Evolutionary conservation across 1,140 invertebrate genomes (phyloP), one percentile per base, ranked within the genome.

Genomic region (Gryon sp.): DNA sequence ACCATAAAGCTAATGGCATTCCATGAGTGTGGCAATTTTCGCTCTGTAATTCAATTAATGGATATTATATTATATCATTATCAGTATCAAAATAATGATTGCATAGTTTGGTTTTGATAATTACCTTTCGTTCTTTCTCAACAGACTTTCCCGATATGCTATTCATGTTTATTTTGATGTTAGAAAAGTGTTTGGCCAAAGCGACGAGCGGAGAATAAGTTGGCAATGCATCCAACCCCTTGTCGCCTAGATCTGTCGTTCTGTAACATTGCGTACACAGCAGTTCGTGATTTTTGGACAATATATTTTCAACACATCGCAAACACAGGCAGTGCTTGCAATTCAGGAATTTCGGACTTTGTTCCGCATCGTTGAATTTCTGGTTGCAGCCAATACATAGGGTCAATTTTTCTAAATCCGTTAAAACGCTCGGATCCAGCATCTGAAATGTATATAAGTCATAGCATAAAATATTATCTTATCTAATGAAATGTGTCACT

Each of bases 241-340:
- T 84, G 45, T 90, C 89, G 12, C 91, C 91, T 24, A 93, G 80
- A 48, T 92, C 91, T 20, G 91, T 92, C 32, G 90, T 90, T 81
- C 93, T 93, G 91, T 91, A 93, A 80, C 92, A 94, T 79, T 93
- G 91, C 11, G 91, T 89, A 78, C 94, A 94, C 78, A 91, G 91
- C 40, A 94, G 86, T 72, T 93, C 92, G 40, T 90, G 89, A 22
- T 90, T 92, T 78, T 91, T 92, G 48, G 90, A 88, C 74, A 93
- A 87, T 73, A 91, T 91, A 55, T 91, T 90, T 53, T 92, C 90
- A 78, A 93, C 91, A 84, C 94, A 95, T 57, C 92, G 90, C 70
- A 94, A 88, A 80, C 94, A 95, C 84, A 94, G 93, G 82, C 92
- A 92, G 82, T 95, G 94, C 81, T 93, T 93, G 88, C 94, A 95